Evolutionary conservation across 2,888 invertebrate genomes (phyloP), one percentile per base, ranked within the genome.

Genomic region (Diadegma fenestrale): DNA sequence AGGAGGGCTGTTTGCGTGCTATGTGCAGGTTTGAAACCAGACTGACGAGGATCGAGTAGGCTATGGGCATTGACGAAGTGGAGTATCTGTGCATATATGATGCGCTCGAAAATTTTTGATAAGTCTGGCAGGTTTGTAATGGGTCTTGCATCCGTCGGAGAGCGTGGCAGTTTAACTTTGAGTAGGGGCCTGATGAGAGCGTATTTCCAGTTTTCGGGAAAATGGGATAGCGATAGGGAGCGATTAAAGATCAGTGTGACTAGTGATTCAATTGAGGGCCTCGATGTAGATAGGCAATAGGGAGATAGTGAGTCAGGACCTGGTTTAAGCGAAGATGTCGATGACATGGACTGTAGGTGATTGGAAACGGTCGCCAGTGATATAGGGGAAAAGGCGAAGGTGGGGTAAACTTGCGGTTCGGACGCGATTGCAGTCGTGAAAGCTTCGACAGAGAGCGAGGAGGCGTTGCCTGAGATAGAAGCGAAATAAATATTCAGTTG

Each of bases 81-180:
- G 0, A n/a, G 17, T 0, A 79, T 22, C 41, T 72, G 71, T 0
- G 7, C n/a, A 54, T 79, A 37, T 17, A 63, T 58, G 0, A 82
- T 1, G 10, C 63, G 48, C 37, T 81, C 76, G 14, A 76, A 30
- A 14, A 73, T 30, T 64, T 84, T 84, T 10, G 84, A 84, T 5
- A 75, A 17, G 17, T 68, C 71, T 7, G 72, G 22, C 12, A 61
- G 17, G 17, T 61, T 61, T 12, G 61, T 30, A 5, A 61, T 61
- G 4, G 30, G 61, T 30, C 61, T 61, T 0, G 66, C 54, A 8
- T 77, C 66, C 0, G 66, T 66, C 0, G 33, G 51, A 0, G 66
- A 37, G 0, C 6, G 10, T 5, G 80, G 73, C 0, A 33, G 5
- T 7, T 68, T 73, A 0, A 58, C 14, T 14, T 80, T 73, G 0